Evolutionary conservation across 2,797 vertebrate species (phyloP).

Genomic region (Semaprochilodus insignis): DNA sequence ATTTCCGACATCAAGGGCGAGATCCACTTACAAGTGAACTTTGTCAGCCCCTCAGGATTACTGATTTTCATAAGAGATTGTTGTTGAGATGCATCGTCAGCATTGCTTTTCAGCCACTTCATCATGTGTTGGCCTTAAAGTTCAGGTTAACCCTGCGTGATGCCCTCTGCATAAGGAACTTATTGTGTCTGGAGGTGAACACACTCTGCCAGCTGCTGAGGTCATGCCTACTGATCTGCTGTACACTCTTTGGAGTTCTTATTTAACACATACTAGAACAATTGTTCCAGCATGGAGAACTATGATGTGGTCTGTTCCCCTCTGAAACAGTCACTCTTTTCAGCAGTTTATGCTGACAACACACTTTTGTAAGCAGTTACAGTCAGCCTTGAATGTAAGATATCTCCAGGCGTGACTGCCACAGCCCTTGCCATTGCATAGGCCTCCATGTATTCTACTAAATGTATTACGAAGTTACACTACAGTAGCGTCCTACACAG

Average conservation of each 20-base stretch:
- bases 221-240: background rate
- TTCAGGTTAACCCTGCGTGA: background rate
- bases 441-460: background rate
- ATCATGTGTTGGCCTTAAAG: background rate
- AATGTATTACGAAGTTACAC: slow-evolving; percentile 8
- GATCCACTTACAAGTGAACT: background rate
- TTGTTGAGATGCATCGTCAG: background rate
- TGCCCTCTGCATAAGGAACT: slow-evolving; percentile 2
- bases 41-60: background rate
- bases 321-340: slow-evolving; percentile 1
- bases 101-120: background rate
- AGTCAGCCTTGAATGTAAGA: background rate
- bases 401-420: background rate
- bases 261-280: background rate
- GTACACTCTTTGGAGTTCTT: background rate
- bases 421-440: background rate
- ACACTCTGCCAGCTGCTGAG: slow-evolving; percentile 6
- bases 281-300: background rate
- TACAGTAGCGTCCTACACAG: background rate
- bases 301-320: background rate
- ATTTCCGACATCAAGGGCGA: background rate
- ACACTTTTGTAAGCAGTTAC: slow-evolving; percentile 15
- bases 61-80: background rate
- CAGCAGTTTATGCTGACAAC: background rate
- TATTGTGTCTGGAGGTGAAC: slow-evolving; percentile 14